Evolutionary conservation across 92 coral and sea anemone genomes (phyloP).

Genomic region (Palythoa grandiflora): DNA sequence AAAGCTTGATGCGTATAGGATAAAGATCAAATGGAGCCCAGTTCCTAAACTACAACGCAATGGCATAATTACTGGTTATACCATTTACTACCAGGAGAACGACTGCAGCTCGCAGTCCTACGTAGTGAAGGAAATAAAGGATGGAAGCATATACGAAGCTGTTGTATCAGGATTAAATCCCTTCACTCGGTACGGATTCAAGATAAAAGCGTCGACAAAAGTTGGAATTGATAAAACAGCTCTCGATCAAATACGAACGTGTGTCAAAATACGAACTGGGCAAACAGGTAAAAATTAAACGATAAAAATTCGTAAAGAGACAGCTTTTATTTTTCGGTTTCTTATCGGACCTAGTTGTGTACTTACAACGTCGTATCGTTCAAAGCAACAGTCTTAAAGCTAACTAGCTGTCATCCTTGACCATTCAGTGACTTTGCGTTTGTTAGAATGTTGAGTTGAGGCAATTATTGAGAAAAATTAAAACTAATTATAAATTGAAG

Average conservation of each 20-base stretch:
- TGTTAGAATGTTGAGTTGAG: no score
- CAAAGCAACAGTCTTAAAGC: no score
- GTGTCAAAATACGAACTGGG: not conserved
- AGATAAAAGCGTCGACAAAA: slow-evolving; percentile 12
- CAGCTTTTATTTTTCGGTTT: no score
- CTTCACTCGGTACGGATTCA: slow-evolving; percentile 8
- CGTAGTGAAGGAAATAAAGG: not conserved
- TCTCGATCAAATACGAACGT: not conserved
- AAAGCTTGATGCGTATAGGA: not conserved
- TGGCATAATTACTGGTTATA: slow-evolving; percentile 27
- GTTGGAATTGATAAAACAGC: slow-evolving; percentile 25
- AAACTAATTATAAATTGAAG: no score
- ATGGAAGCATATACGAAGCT: not conserved
- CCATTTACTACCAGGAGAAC: slow-evolving; percentile 17
- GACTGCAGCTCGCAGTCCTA: not conserved
- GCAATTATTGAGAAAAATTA: no score
- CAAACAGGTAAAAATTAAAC: no score
- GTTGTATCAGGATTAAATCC: not conserved
- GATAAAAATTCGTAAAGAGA: no score
- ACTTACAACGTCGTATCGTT: no score
- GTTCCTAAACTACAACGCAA: not conserved
- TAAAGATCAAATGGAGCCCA: slow-evolving; percentile 19
- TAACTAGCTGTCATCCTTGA: no score
- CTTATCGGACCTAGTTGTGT: no score
- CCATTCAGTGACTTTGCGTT: no score